phyloP scores from a whole-genome alignment of 2,113 vertebrate genomes.

The Turnix velox region DNA sequence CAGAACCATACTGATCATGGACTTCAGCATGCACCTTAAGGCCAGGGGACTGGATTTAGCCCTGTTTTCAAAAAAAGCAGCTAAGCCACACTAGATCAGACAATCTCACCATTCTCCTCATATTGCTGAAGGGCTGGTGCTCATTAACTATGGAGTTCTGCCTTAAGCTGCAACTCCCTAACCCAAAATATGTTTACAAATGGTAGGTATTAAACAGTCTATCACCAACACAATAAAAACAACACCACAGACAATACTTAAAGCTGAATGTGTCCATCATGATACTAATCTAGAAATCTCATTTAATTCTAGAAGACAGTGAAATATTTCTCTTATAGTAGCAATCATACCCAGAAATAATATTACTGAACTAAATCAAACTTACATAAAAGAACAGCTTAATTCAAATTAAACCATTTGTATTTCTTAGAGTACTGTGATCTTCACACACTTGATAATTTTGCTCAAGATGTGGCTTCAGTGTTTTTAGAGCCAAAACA shows the following conservation, averaged over 20 bases:
- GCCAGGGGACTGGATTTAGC: neutral
- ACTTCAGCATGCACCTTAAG: neutral
- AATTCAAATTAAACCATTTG: neutral
- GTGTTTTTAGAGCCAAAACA: neutral
- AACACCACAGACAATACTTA: neutral
- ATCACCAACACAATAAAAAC: neutral
- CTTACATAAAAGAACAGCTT: neutral
- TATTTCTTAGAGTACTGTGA: neutral
- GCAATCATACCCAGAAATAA: neutral
- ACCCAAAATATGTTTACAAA: neutral
- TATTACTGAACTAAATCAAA: neutral
- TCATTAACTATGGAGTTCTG: neutral
- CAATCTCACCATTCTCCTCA: neutral
- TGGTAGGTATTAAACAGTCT: neutral
- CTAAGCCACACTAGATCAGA: neutral
- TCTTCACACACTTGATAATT: neutral
- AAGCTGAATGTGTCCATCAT: neutral
- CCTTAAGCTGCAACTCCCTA: neutral
- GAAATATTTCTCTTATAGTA: neutral
- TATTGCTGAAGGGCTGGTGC: neutral
- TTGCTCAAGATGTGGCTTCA: neutral
- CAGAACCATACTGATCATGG: neutral
- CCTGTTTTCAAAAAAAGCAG: neutral
- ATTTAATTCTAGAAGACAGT: neutral
- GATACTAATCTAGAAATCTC: neutral